Percentiles rank a stretch among this genome's conserved stretches.
These are phyloP conservation scores for Nesometra sesokonis DNA, from an alignment of 35 echinoderm and acorn worm species.

Conservation along the genomic window DNA sequence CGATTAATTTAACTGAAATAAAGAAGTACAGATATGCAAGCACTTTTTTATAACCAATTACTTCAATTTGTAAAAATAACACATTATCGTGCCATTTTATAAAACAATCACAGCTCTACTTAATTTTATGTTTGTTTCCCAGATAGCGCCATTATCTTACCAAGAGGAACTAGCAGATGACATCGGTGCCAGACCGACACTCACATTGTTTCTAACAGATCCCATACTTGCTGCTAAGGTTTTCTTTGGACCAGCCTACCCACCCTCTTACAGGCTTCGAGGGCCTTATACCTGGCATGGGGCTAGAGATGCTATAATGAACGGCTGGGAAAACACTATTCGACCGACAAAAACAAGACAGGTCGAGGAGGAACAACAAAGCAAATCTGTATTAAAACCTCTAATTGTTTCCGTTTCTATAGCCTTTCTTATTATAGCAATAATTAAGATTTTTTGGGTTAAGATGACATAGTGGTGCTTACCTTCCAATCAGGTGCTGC, in stretches of 20 bases:
- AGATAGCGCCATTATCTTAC: slow-evolving; percentile 29
- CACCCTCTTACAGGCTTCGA: slow-evolving; percentile 15
- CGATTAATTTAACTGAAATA: too few relatives aligned
- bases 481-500: too few relatives aligned
- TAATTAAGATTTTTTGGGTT: too few relatives aligned
- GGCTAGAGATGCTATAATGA: slow-evolving; percentile 20
- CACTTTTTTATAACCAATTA: too few relatives aligned
- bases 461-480: too few relatives aligned
- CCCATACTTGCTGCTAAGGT: slow-evolving; percentile 36
- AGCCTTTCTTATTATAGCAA: too few relatives aligned
- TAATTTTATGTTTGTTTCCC: neutral
- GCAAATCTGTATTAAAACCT: too few relatives aligned
- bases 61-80: too few relatives aligned
- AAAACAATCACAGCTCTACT: neutral
- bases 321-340: slow-evolving; percentile 6
- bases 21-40: too few relatives aligned
- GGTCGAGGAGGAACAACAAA: neutral
- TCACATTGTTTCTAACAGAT: slow-evolving; percentile 23
- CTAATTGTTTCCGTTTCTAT: too few relatives aligned
- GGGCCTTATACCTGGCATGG: slow-evolving; percentile 17
- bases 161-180: slow-evolving; percentile 26
- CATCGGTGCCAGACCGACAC: slow-evolving; percentile 31
- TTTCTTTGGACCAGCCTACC: slow-evolving; percentile 26
- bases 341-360: slow-evolving; percentile 1
- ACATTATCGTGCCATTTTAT: too few relatives aligned